Evolutionary conservation across 2,888 invertebrate genomes (phyloP).

Genomic region (Hydrotaea diabolus): DNA sequence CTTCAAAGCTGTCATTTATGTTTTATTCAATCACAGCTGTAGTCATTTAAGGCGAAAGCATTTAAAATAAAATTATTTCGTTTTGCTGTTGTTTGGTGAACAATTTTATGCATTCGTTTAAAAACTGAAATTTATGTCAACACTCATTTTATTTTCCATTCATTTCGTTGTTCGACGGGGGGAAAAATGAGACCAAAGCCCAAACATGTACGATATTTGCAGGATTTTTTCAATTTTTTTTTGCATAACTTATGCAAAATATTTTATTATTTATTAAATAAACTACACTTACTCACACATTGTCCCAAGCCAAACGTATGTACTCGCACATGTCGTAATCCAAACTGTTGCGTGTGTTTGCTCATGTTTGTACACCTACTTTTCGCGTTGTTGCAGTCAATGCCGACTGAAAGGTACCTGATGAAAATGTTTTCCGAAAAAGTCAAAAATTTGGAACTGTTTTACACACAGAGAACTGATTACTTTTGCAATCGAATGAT

Average conservation of each 20-base stretch:
- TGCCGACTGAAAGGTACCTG: no score
- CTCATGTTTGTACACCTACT: not conserved
- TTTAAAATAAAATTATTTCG: not conserved
- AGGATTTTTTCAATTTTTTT: not conserved
- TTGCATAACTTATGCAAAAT: constrained; percentile 18
- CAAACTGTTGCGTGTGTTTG: no score
- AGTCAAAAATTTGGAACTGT: no score
- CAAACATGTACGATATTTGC: no score
- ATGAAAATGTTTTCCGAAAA: no score
- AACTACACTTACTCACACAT: not conserved
- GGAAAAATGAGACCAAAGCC: not conserved
- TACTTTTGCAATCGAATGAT: no score
- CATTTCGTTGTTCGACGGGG: not conserved
- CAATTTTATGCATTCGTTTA: not conserved
- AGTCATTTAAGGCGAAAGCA: not conserved
- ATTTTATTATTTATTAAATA: constrained; percentile 19
- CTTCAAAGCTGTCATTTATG: not conserved
- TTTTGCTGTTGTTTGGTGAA: not conserved
- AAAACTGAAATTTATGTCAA: constrained; percentile 21
- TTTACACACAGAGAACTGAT: no score
- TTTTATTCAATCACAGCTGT: not conserved
- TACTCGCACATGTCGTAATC: no score
- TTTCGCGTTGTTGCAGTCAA: not conserved
- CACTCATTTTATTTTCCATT: constrained; percentile 10
- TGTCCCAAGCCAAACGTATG: constrained; percentile 1